These are phyloP conservation scores for Tetragnatha montana DNA, from an alignment of 2,888 invertebrate genomes.

Conservation along the genomic window DNA sequence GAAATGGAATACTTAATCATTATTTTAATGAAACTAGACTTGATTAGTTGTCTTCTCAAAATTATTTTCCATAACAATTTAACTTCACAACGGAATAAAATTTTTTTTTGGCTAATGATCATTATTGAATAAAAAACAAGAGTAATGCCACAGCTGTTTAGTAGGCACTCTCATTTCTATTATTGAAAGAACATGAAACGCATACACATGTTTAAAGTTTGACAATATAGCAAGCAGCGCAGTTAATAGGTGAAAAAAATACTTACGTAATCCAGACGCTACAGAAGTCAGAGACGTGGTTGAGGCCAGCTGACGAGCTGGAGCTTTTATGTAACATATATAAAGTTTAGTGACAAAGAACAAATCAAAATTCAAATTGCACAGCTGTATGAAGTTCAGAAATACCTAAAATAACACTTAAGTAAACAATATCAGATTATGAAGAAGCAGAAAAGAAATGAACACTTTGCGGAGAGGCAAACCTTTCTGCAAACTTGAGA, in stretches of 20 bases:
- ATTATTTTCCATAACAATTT: too few species aligned
- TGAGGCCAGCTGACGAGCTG: constrained; percentile 83
- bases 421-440: constrained; percentile 49
- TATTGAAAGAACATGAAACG: too few species aligned
- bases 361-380: constrained; percentile 77
- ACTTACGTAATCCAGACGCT: constrained; percentile 94
- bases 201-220: too few species aligned
- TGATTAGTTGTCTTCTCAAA: too few species aligned
- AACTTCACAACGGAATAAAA: too few species aligned
- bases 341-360: constrained; percentile 73
- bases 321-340: constrained; percentile 78
- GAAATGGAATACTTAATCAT: too few species aligned
- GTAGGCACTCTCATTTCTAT: too few species aligned
- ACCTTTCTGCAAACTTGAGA: not conserved
- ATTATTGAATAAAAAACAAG: too few species aligned
- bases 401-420: constrained; percentile 70
- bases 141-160: too few species aligned
- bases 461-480: constrained; percentile 17
- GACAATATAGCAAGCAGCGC: constrained; percentile 30
- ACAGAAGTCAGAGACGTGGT: constrained; percentile 92
- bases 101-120: too few species aligned
- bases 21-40: too few species aligned
- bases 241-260: constrained; percentile 37
- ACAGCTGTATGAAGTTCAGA: constrained; percentile 59
- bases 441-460: constrained; percentile 19